Evolutionary conservation across 2,797 vertebrate species (phyloP), one percentile per base, ranked within the genome.

Genomic region (Karalla daura): DNA sequence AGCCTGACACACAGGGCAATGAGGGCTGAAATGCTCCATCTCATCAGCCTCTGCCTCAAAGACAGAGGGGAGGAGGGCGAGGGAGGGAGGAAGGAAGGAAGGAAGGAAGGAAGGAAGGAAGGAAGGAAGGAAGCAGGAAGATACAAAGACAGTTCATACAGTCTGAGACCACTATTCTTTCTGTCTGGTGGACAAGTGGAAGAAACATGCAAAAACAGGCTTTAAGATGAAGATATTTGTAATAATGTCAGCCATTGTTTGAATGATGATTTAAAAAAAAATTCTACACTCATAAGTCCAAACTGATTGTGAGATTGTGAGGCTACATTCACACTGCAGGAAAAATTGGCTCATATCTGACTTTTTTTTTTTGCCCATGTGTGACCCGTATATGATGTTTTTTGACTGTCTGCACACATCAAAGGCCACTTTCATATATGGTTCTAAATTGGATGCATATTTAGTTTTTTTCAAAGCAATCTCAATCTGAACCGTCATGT

Each of bases 31-130:
- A 60, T 18, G 47, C 51, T 47, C 65, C 2, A 32, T 78, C 43
- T 76, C 63, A 63, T 80, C 61, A 63, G 60, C 60, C 60, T 77
- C 45, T 51, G 46, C 18, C 67, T 65, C 62, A 58, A 40, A 80
- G 68, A 76, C 56, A 50, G 61, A 70, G 46, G 30, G 44, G 47
- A 63, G 20, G 40, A 49, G 15, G 47, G 25, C 43, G 55, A 64
- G 35, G 41, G 53, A 70, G 44, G 55, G 55, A 74, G 53, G 23
- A 5, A 28, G 46, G 66, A 47, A 54, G 24, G 24, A 27, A 28
- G 18, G 33, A n/a, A n/a, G n/a, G n/a, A n/a, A n/a, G n/a, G n/a
- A n/a, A n/a, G n/a, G n/a, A n/a, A n/a, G n/a, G 53, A 70, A 44
- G 55, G 55, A 74, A 51, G 23, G 4, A 28, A 50, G 66, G 44